A percentile compares a stretch with the other conserved stretches of the same genome.
Evolutionary conservation across 2,113 vertebrate species (phyloP).

Genomic region (Grantiella picta): DNA sequence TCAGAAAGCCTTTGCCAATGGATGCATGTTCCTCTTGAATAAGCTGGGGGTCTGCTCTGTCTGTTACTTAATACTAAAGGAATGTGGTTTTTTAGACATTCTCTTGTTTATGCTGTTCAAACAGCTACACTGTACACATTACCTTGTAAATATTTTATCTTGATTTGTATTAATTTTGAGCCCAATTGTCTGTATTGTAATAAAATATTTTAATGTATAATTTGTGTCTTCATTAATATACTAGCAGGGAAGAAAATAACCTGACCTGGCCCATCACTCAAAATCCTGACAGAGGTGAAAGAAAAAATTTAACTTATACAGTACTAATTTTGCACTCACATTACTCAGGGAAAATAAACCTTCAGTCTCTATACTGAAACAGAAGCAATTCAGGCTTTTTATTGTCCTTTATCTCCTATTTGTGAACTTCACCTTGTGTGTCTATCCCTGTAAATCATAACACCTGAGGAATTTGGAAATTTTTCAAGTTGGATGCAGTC

Average conservation of each 20-base stretch:
- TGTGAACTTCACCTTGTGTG: background rate
- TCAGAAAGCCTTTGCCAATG: background rate
- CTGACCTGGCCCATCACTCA: background rate
- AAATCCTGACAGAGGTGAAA: background rate
- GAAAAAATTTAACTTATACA: background rate
- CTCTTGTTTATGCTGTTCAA: conserved; percentile 43
- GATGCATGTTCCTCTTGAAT: background rate
- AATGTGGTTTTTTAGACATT: conserved; percentile 29
- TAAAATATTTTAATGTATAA: conserved; percentile 78
- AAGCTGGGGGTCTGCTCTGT: background rate
- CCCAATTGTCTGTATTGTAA: conserved; percentile 70
- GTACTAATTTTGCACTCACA: background rate
- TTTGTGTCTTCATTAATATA: background rate
- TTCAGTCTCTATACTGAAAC: background rate
- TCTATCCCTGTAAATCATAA: background rate
- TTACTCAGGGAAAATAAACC: background rate
- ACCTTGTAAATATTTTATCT: conserved; percentile 75
- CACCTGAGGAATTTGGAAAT: background rate
- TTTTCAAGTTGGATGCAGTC: background rate
- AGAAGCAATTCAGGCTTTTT: background rate
- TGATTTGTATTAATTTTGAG: conserved; percentile 75
- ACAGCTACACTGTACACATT: conserved; percentile 60
- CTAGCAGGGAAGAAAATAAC: background rate
- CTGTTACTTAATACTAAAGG: conserved; percentile 16
- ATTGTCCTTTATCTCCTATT: background rate